Conservation (phyloP, 2,888 invertebrate genomes). For the Folsomia manolachei region DNA sequence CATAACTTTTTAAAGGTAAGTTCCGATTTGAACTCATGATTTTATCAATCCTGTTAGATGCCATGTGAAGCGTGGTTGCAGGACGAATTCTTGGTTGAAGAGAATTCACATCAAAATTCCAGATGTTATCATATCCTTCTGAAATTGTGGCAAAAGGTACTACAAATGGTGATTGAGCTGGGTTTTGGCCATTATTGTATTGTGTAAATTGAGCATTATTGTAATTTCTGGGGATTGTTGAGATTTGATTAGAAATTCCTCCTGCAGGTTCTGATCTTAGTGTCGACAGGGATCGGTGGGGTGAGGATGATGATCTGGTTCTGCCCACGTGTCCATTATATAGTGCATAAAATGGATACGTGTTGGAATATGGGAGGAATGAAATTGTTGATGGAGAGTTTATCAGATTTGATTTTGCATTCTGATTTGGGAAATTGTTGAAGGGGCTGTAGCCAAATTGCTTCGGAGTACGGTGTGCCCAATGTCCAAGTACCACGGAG, state of each 20-base stretch:
- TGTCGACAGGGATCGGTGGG: background rate
- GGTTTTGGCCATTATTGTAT: conserved; percentile 9
- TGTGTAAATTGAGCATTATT: background rate
- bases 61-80: background rate
- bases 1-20: conserved; percentile 34
- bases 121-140: conserved; percentile 26
- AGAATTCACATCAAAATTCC: conserved; percentile 28
- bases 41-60: background rate
- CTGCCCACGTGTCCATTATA: background rate
- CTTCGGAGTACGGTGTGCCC: conserved; percentile 20
- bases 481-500: background rate
- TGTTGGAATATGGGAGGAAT: background rate
- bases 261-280: background rate
- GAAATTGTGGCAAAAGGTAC: conserved; percentile 19
- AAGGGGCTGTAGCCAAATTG: conserved; percentile 14
- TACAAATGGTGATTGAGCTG: conserved; percentile 13
- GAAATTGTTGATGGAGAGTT: background rate
- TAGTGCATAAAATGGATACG: conserved; percentile 6
- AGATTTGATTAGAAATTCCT: background rate
- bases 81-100: background rate
- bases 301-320: background rate
- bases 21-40: conserved; percentile 13
- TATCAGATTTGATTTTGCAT: background rate
- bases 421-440: background rate
- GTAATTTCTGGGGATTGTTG: background rate